Conservation (phyloP, 1,140 invertebrate species). For the Oryzaephilus surinamensis region DNA sequence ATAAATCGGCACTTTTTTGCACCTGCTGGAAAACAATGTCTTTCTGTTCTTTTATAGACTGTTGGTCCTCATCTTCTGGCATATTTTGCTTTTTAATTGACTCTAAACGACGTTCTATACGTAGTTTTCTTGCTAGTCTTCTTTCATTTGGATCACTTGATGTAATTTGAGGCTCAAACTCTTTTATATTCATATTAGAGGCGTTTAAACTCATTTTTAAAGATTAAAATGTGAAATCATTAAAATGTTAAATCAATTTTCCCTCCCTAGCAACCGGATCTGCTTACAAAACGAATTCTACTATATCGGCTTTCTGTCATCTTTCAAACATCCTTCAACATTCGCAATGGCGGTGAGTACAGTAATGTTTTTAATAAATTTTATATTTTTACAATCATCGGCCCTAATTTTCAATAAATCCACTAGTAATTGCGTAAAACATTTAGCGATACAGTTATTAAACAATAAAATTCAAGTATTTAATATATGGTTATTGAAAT, state of each 20-base stretch:
- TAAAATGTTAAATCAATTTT: constrained; percentile 4
- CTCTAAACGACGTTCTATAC: constrained; percentile 48
- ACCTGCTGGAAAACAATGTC: constrained; percentile 53
- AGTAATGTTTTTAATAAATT: constrained; percentile 7
- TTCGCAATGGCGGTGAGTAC: constrained; percentile 6
- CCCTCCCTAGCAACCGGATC: constrained; percentile 1
- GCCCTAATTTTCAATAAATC: too few relatives aligned
- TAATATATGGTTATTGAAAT: too few relatives aligned
- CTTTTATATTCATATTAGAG: too few relatives aligned
- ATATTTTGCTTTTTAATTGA: constrained; percentile 43
- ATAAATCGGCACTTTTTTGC: constrained; percentile 42
- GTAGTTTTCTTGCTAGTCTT: constrained; percentile 47
- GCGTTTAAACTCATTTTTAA: too few relatives aligned
- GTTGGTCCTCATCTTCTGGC: constrained; percentile 17
- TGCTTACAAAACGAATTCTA: neutral
- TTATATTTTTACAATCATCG: constrained; percentile 8
- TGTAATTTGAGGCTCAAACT: constrained; percentile 23
- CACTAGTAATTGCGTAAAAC: too few relatives aligned
- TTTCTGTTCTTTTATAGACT: constrained; percentile 31
- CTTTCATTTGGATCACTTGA: constrained; percentile 47
- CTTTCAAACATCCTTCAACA: constrained; percentile 3
- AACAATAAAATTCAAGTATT: too few relatives aligned
- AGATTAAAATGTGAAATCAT: constrained; percentile 1
- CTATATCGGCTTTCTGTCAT: constrained; percentile 4
- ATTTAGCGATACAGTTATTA: too few relatives aligned